Base-by-base conservation (phyloP, 2,888 invertebrate species). In the Dorcus parallelipipedus region DNA sequence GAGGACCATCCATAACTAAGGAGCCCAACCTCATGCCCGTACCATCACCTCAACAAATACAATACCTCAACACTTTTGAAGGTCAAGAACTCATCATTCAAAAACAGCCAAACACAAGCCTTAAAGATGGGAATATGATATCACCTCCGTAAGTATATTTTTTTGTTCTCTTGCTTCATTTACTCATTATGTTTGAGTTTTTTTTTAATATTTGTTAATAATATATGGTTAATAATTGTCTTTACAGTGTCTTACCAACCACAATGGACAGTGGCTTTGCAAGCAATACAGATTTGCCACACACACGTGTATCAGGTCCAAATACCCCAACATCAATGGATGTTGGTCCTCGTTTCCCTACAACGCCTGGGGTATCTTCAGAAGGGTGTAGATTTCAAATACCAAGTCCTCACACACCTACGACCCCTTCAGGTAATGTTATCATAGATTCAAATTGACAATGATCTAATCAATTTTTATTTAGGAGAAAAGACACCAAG, bases 1-100 rank as follows among this genome's bases (percentile, higher is more conserved):
- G 49, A 40, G 67, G 65, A 38, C 63, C 67, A 55, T 56, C 65
- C 10, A 78, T 79, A 59, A 83, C 83, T 59, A 91, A 92, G 82
- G 93, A 93, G 79, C 91, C 93, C 54, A 95, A 94, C 79, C 83
- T 95, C 74, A 93, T 95, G 91, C 95, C 95, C 64, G 95, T 96
- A 71, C 95, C 96, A 66, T 95, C 95, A 65, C 96, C 96, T 58
- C 95, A 95, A 80, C 95, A 95, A 84, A 95, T 96, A 76, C 94
- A 93, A 69, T 96, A 95, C 83, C 86, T 95, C 74, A 95, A 93
- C 83, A 91, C 94, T 70, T 95, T 96, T 78, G 95, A 96, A 84
- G 95, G 95, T 63, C 95, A 96, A 84, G 96, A 96, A 81, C 81
- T 96, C 74, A 95, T 95, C 69, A 96, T 96, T 80, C 95, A 95